These are phyloP conservation scores for Proales similis DNA, from an alignment of 1,140 invertebrate genomes.

Conservation along the genomic window DNA sequence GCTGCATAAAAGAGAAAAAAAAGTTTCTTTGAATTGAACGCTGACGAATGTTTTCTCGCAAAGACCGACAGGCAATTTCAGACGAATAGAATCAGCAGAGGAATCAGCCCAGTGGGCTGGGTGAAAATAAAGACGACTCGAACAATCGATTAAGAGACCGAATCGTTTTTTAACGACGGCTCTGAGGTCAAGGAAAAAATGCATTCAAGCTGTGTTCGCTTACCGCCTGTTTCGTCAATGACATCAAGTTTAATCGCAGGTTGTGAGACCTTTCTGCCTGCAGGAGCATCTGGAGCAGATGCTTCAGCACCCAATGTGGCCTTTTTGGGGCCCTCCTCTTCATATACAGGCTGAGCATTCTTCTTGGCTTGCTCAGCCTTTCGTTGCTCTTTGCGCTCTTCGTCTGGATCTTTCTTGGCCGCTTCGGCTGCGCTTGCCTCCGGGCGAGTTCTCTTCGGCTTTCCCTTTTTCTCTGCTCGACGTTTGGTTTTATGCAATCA, in stretches of 20 bases:
- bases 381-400: conserved; percentile 10
- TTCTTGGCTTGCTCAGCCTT: conserved; percentile 18
- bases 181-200: not conserved
- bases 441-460: conserved; percentile 1
- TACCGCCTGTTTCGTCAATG: conserved; percentile 32
- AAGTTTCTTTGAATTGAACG: too few species aligned
- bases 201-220: not conserved
- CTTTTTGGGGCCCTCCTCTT: conserved; percentile 33
- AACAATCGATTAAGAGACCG: too few species aligned
- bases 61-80: too few species aligned
- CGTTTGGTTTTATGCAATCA: not conserved
- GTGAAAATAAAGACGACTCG: too few species aligned
- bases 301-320: not conserved
- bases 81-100: too few species aligned
- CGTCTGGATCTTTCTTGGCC: conserved; percentile 7
- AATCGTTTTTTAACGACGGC: too few species aligned
- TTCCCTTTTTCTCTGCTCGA: not conserved
- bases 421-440: conserved; percentile 10
- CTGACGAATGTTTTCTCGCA: too few species aligned
- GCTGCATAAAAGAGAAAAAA: too few species aligned
- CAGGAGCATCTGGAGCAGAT: conserved; percentile 3
- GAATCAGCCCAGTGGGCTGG: too few species aligned
- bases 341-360: conserved; percentile 25
- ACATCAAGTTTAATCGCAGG: conserved; percentile 37
- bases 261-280: conserved; percentile 23